Base-by-base conservation (phyloP, 2,888 invertebrate genomes). In the Drosophila siamana region DNA sequence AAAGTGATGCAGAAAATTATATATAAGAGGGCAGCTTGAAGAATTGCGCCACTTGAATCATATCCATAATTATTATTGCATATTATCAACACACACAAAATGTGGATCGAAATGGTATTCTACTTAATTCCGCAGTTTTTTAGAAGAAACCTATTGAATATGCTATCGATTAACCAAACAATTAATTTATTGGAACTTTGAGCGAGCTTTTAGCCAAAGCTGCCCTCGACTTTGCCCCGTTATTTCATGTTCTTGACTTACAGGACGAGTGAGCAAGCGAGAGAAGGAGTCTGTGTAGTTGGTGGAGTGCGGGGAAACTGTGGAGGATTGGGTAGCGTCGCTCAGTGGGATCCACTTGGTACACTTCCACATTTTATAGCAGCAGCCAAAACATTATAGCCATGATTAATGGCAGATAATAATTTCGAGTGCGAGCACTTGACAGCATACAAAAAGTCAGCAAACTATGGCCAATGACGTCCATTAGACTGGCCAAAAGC, bases 401-500 rank as follows among this genome's bases (percentile, higher is more conserved):
- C 85, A 88, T 90, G 89, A 90, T 90, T 90, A 90, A 90, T 90
- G 90, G 85, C 82, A 86, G 90, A 88, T 90, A 90, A 90, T 84
- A 84, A 84, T 88, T 84, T 84, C 83, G 89, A 84, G 83, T 88
- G 83, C 83, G 87, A 84, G 83, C 89, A 84, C 83, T 84, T 84
- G 83, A 84, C 83, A 84, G 83, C 89, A 84, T 88, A 84, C 83
- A 88, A 88, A 84, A 84, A 84, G 83, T 84, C 83, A 88, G 89
- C 86, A 83, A 84, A 84, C 83, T 88, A 84, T 84, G 83, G 83
- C 87, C 83, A 84, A 84, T 88, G 89, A 84, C 89, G 83, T 85
- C 83, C 83, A 84, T 84, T 84, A 84, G 83, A 88, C 83, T 68
- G 55, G 72, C 60, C 71, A 78, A 69, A 56, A 63, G 36, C 57